These are phyloP conservation scores for Limonius californicus DNA, from an alignment of 1,140 invertebrate species.

Conservation along the genomic window DNA sequence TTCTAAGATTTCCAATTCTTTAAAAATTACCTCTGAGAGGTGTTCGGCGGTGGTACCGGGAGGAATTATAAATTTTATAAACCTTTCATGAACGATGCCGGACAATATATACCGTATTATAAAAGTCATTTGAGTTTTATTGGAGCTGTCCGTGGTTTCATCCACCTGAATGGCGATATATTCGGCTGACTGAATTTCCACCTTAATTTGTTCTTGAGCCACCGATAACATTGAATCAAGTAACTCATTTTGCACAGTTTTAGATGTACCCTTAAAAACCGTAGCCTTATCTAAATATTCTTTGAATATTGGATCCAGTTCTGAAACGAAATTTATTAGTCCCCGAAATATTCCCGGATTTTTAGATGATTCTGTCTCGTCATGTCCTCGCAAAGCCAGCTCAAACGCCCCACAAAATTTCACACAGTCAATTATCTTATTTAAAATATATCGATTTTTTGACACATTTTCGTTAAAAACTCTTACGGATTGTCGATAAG, in stretches of 20 bases:
- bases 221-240: too few species aligned
- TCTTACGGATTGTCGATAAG: constrained; percentile 4
- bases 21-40: background rate
- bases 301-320: background rate
- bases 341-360: constrained; percentile 22
- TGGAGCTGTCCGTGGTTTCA: too few species aligned
- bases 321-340: constrained; percentile 5
- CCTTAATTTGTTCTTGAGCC: background rate
- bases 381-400: constrained; percentile 9
- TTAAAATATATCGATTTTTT: constrained; percentile 16
- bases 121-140: constrained; percentile 24
- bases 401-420: constrained; percentile 20
- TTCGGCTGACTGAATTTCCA: background rate
- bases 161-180: constrained; percentile 18
- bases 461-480: constrained; percentile 14
- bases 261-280: too few species aligned
- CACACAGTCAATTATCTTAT: constrained; percentile 11
- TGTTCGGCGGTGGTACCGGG: background rate
- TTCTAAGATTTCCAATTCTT: constrained; percentile 22
- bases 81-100: constrained; percentile 17
- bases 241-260: too few species aligned
- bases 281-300: background rate
- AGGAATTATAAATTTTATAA: constrained; percentile 14
- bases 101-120: constrained; percentile 20
- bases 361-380: constrained; percentile 22